Evolutionary conservation across 2,888 invertebrate species (phyloP), one percentile per base, ranked within the genome.

Genomic region (Andrena dorsata): DNA sequence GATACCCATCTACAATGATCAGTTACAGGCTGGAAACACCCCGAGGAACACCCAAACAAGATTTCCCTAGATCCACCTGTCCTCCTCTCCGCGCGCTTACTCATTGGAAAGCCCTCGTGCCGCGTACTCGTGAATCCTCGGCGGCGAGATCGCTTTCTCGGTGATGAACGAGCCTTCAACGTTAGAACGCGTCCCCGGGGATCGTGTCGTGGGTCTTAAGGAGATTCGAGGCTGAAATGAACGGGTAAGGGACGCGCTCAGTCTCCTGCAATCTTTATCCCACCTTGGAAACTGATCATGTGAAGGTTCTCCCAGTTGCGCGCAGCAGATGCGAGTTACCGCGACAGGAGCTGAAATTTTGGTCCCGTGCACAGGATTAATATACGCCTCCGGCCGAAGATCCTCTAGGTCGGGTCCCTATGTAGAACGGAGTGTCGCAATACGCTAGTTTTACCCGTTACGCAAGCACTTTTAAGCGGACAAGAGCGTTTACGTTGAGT

Each of bases 201-300:
- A 72, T 20, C 23, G 23, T 51, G 28, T 49, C 65, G 26, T 23
- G 41, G 28, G 13, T 20, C 28, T 61, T 28, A 61, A 6, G 49
- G 30, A 61, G 71, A 49, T 32, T 53, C 28, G 2, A n/a, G 13
- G 65, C 20, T 16, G 61, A 32, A 61, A n/a, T 49, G 49, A 53
- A 32, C 49, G 8, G 26, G 28, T n/a, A 5, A 23, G 41, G 8
- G 49, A 23, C n/a, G 56, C 35, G n/a, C 47, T 10, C 47, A 28
- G 58, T 49, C 49, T n/a, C 13, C 23, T 30, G 30, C 30, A 23
- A 41, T 72, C 63, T 26, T 72, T 63, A 51, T 35, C 72, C 28
- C 23, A 47, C 41, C 41, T 16, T 20, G 35, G 30, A 20, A 71
- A 51, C 47, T 71, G 41, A 41, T 71, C 71, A 20, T 49, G 71